These are phyloP conservation scores for Nemotelus pantherinus DNA, from an alignment of 2,888 invertebrate genomes.

Conservation along the genomic window DNA sequence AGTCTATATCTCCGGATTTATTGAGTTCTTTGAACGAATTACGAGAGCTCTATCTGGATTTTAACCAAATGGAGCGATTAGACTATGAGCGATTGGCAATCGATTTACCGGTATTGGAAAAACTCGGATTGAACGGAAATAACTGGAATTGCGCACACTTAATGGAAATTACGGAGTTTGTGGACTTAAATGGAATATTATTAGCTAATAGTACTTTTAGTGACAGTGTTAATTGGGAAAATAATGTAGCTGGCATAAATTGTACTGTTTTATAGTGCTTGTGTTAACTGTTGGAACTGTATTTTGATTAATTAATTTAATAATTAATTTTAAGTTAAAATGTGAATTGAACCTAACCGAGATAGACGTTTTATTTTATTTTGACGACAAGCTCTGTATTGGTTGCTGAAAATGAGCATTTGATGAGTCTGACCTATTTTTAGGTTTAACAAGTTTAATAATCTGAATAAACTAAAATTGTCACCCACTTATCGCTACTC, in stretches of 20 bases:
- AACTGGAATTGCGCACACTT: constrained; percentile 32
- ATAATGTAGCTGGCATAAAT: constrained; percentile 36
- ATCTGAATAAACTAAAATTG: too few species aligned
- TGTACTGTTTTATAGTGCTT: not conserved
- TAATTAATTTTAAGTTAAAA: not conserved
- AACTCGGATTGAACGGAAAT: constrained; percentile 29
- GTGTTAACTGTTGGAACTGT: too few species aligned
- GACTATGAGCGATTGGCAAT: not conserved
- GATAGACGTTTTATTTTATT: too few species aligned
- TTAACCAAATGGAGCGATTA: not conserved
- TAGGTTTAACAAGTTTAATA: too few species aligned
- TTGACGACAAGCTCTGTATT: too few species aligned
- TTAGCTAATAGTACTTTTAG: not conserved
- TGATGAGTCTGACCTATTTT: too few species aligned
- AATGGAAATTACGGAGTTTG: constrained; percentile 8
- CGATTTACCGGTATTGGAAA: constrained; percentile 2
- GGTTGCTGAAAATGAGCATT: too few species aligned
- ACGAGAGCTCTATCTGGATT: constrained; percentile 26
- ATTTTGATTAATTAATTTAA: not conserved
- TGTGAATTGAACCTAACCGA: too few species aligned
- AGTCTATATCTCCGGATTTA: not conserved
- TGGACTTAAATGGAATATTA: constrained; percentile 30
- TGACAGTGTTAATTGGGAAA: not conserved
- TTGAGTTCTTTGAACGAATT: constrained; percentile 8
- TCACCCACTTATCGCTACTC: too few species aligned